phyloP scores from a whole-genome alignment of 2,113 vertebrate genomes.

The Hassar affinis region DNA sequence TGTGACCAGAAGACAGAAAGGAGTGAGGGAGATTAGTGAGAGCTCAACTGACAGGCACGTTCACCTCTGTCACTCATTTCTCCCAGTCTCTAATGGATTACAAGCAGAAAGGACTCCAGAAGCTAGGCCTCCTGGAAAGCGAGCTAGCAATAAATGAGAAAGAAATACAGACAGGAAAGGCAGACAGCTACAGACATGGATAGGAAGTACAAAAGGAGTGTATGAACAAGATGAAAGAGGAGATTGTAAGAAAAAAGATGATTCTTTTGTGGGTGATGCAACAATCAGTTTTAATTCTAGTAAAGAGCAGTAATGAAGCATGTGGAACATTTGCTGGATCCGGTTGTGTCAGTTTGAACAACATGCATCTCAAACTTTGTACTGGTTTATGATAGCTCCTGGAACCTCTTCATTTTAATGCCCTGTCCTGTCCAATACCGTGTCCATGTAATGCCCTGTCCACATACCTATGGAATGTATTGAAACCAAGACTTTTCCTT shows the following conservation, averaged over 20 bases:
- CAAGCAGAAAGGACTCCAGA: constrained; percentile 17
- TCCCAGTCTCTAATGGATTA: constrained; percentile 28
- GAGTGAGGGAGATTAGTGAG: constrained; percentile 23
- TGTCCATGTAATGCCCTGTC: too few relatives aligned
- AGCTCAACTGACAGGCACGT: constrained; percentile 23
- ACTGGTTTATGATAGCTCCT: too few relatives aligned
- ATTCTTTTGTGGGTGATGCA: not conserved
- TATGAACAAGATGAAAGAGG: not conserved
- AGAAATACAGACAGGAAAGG: not conserved
- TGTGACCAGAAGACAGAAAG: constrained; percentile 9
- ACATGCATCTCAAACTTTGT: too few relatives aligned
- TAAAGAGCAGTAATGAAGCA: too few relatives aligned
- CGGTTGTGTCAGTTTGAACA: too few relatives aligned
- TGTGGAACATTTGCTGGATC: too few relatives aligned
- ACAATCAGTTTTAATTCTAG: too few relatives aligned
- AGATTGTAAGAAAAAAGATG: not conserved
- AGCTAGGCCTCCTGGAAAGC: not conserved
- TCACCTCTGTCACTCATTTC: constrained; percentile 28
- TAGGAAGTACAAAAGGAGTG: not conserved
- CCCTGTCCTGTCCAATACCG: too few relatives aligned
- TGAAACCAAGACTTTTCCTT: too few relatives aligned
- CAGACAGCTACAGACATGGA: not conserved
- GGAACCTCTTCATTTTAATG: too few relatives aligned
- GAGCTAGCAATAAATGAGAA: not conserved
- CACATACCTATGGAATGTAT: too few relatives aligned